Percentiles rank a stretch among this genome's conserved stretches.
phyloP scores from a whole-genome alignment of 2,113 vertebrate species.

The Oreochromis aureus region DNA sequence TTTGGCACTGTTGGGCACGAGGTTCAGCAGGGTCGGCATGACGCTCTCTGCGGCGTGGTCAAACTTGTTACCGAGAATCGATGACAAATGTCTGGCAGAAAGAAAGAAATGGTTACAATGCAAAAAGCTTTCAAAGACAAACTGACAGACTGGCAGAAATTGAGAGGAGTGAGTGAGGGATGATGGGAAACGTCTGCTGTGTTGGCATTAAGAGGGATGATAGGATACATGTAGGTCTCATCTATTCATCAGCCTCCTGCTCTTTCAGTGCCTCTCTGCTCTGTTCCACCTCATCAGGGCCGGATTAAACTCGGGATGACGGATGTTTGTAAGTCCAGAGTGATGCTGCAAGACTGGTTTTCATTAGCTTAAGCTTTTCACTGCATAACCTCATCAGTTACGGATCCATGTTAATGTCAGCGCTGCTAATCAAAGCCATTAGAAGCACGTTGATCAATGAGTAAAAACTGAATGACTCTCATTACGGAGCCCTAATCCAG shows the following conservation, averaged over 20 bases:
- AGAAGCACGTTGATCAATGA: not conserved
- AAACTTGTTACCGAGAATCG: conserved; percentile 91
- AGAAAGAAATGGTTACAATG: not conserved
- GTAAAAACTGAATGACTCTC: not conserved
- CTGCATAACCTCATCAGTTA: not conserved
- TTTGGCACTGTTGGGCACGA: conserved; percentile 99
- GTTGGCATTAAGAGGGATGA: not conserved
- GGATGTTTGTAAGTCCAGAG: not conserved
- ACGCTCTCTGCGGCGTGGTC: conserved; percentile 95
- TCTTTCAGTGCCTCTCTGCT: conserved; percentile 14
- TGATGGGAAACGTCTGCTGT: not conserved
- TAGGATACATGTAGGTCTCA: not conserved
- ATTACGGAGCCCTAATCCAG: not conserved
- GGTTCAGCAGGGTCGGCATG: conserved; percentile 97
- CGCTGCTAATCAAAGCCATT: not conserved
- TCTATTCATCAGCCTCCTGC: conserved; percentile 46
- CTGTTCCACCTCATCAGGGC: conserved; percentile 53
- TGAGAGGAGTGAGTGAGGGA: not conserved
- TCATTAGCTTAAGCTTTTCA: conserved; percentile 31
- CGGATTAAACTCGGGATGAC: conserved; percentile 42
- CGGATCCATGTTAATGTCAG: not conserved
- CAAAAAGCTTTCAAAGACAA: not conserved
- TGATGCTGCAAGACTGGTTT: not conserved
- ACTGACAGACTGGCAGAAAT: not conserved
- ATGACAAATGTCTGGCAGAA: conserved; percentile 83